Percentiles rank a stretch among this genome's conserved stretches.
phyloP scores from a whole-genome alignment of 2,888 invertebrate species.

The Notodonta ziczac region DNA sequence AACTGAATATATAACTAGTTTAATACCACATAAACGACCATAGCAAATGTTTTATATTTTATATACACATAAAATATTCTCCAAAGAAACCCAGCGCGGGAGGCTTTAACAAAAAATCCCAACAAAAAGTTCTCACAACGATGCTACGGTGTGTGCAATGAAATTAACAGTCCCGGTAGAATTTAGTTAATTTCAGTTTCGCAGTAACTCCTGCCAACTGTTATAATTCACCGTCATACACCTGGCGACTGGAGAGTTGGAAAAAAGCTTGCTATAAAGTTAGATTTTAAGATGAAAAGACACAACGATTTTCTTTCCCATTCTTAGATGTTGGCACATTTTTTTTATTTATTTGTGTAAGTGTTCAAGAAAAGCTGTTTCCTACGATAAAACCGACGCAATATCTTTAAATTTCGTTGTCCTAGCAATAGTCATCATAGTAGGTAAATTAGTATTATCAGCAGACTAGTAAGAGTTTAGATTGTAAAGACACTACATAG shows the following conservation, averaged over 20 bases:
- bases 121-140: constrained; percentile 34
- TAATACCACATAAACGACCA: not conserved
- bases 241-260: constrained; percentile 27
- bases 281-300: no score
- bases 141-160: constrained; percentile 34
- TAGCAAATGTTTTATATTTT: not conserved
- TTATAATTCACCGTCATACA: constrained; percentile 38
- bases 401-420: no score
- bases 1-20: not conserved
- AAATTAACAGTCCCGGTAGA: constrained; percentile 46
- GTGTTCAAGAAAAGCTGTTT: no score
- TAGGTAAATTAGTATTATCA: no score
- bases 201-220: constrained; percentile 38
- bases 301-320: no score
- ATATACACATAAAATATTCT: not conserved
- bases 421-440: no score
- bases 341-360: no score
- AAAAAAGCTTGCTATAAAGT: no score
- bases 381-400: no score
- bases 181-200: constrained; percentile 46
- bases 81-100: constrained; percentile 30
- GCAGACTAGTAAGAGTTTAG: no score
- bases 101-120: constrained; percentile 24
- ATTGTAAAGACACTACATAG: no score
- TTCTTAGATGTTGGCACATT: no score